These are phyloP conservation scores for Scolanthus callimorphus DNA, from an alignment of 92 coral and sea anemone genomes.

Conservation along the genomic window DNA sequence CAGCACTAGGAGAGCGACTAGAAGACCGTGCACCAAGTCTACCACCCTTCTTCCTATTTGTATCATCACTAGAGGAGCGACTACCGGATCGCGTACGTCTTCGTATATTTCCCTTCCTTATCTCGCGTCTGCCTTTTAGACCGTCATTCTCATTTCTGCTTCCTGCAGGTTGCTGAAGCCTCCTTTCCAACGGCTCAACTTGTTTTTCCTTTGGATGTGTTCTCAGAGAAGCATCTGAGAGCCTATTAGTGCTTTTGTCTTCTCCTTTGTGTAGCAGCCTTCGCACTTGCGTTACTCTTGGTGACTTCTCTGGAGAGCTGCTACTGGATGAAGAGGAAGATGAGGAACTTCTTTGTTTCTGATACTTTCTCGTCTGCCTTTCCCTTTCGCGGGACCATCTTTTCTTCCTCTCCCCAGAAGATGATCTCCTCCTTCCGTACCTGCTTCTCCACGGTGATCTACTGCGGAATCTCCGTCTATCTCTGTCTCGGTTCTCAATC, in stretches of 20 bases:
- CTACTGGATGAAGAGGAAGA: slow-evolving; percentile 2
- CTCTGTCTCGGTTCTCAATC: neutral
- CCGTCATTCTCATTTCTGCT: neutral
- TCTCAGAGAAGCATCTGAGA: no score
- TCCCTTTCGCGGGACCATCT: neutral
- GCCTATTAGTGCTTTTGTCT: neutral
- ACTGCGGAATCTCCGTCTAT: neutral
- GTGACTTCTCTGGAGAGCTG: neutral
- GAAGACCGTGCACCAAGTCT: no score
- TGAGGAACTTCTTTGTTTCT: no score
- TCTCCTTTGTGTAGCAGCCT: neutral
- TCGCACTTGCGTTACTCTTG: neutral
- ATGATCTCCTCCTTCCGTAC: neutral
- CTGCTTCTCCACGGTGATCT: neutral
- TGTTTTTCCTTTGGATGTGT: no score
- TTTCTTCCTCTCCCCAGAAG: neutral
- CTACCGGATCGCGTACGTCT: no score
- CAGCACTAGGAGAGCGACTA: no score
- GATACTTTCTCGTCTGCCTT: neutral
- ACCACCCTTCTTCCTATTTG: no score
- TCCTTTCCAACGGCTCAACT: neutral
- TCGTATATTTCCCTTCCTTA: no score
- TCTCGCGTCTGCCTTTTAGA: no score
- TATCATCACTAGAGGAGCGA: no score
- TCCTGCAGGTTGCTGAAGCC: neutral